Percentiles rank a stretch among this genome's conserved stretches.
Evolutionary conservation across 2,888 invertebrate species (phyloP).

Genomic region (Rotaria sp.): DNA sequence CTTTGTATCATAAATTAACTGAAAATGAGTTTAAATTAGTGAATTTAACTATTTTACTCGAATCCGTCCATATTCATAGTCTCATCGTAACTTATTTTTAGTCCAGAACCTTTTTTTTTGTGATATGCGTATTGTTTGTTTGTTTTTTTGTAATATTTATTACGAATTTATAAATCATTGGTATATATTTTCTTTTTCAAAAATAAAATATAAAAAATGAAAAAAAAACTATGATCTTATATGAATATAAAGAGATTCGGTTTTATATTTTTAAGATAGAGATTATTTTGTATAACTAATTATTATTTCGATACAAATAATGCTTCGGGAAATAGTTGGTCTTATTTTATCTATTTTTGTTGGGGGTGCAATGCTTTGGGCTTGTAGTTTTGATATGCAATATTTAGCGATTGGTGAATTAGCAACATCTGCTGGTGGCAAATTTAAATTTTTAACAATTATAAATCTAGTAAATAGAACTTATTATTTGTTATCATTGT

Average conservation of each 20-base stretch:
- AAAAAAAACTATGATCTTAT: too few relatives aligned
- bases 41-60: neutral
- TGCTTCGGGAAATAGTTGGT: neutral
- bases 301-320: neutral
- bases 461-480: slow-evolving; percentile 33
- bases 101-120: neutral
- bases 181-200: too few relatives aligned
- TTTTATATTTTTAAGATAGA: neutral
- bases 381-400: neutral
- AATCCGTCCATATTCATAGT: neutral
- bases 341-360: neutral
- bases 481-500: neutral
- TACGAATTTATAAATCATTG: too few relatives aligned
- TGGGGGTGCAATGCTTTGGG: neutral
- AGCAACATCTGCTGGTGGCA: slow-evolving; percentile 10
- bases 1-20: neutral
- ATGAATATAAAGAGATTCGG: too few relatives aligned
- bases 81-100: too few relatives aligned
- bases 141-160: neutral
- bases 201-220: too few relatives aligned
- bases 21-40: neutral
- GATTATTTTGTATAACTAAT: neutral
- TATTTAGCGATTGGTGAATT: neutral
- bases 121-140: neutral
- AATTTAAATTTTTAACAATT: slow-evolving; percentile 38